Base-by-base conservation (phyloP, 2,888 invertebrate species). In the Dolichopus griseipennis region DNA sequence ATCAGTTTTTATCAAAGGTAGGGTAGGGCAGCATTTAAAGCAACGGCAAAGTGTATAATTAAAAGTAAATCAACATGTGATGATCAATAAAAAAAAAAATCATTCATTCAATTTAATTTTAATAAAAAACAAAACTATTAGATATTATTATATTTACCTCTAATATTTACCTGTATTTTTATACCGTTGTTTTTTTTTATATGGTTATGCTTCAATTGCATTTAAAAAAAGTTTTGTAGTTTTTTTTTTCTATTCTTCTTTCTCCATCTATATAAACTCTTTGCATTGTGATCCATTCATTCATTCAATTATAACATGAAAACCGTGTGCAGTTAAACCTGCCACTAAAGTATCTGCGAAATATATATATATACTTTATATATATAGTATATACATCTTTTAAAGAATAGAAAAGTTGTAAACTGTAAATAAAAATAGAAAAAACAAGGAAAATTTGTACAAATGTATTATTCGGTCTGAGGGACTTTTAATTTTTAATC, bases 181-280 rank as follows among this genome's bases (percentile, higher is more conserved):
- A 18, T 52, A 52, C 52, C 52, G 52, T 52, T 52, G 6, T 18
- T 18, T 15, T 52, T 18, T n/a, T 6, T 18, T 18, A 9, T 12
- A 52, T 52, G n/a, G 52, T 52, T 52, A 52, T 52, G 52, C 52
- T 52, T 52, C 52, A 52, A 52, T 52, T 52, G 52, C 52, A 52
- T 52, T 52, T n/a, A 52, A n/a, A n/a, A n/a, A n/a, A n/a, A n/a
- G n/a, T n/a, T n/a, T n/a, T 18, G 4, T 27, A 27, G 27, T 27
- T 27, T 27, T 27, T 52, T 52, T 52, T 52, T 37, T 52, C 15
- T 52, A n/a, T 18, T 52, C n/a, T 52, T 1, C 8, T 37, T 37
- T 37, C 34, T 10, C 12, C 8, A 37, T 37, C 12, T 37, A 5
- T 7, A 34, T 34, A 34, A 34, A 7, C 34, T 34, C 3, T 12